Conservation (phyloP, 2,113 vertebrate species). For the Alectura lathami region DNA sequence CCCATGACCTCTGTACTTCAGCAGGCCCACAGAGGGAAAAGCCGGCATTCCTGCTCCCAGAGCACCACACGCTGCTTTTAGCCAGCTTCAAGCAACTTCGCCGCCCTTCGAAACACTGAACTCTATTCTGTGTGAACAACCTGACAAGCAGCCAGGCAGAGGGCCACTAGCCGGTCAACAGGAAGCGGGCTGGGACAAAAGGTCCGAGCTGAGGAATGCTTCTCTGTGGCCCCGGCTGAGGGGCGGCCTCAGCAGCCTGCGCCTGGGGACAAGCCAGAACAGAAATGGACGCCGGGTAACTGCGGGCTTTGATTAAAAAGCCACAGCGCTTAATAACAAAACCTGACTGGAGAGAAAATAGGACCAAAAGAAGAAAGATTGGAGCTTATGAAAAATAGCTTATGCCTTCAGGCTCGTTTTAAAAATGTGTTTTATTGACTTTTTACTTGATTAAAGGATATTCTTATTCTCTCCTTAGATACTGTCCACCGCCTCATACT, state of each 20-base stretch:
- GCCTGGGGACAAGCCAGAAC: conserved; percentile 70
- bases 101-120: conserved; percentile 67
- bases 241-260: conserved; percentile 74
- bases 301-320: conserved; percentile 63
- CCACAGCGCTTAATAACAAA: conserved; percentile 45
- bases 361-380: neutral
- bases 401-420: neutral
- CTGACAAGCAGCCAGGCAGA: conserved; percentile 69
- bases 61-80: conserved; percentile 49
- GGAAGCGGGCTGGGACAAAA: conserved; percentile 85
- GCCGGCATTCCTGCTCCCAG: neutral
- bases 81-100: conserved; percentile 44
- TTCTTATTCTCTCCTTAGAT: conserved; percentile 31
- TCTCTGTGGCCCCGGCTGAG: conserved; percentile 76
- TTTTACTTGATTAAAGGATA: conserved; percentile 47
- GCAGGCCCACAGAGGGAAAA: conserved; percentile 7
- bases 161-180: conserved; percentile 78
- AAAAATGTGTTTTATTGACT: conserved; percentile 52
- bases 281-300: conserved; percentile 62
- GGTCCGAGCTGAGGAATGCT: conserved; percentile 84
- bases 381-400: conserved; percentile 39
- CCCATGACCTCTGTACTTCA: conserved; percentile 45
- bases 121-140: conserved; percentile 65
- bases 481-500: neutral
- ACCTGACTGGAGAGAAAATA: conserved; percentile 33